A percentile compares a stretch with the other conserved stretches of the same genome.
These are phyloP conservation scores for Dendrocincla fuliginosa DNA, from an alignment of 2,797 vertebrate genomes.

Conservation along the genomic window DNA sequence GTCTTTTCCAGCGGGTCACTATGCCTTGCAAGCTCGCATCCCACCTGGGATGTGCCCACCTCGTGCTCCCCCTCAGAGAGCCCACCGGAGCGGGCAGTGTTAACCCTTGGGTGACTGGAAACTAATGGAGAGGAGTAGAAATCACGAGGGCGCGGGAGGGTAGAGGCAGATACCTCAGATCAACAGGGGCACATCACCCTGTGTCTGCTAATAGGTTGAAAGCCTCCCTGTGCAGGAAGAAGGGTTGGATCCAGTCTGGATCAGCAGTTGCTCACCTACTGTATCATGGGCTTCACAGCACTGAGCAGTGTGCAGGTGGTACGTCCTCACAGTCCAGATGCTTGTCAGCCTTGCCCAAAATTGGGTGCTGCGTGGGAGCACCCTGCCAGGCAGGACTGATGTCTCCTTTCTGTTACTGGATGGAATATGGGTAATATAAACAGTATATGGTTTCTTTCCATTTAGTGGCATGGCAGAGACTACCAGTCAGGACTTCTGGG, in stretches of 20 bases:
- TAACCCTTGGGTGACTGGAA: conserved; percentile 24
- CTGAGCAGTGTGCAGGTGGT: not conserved
- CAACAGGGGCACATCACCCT: not conserved
- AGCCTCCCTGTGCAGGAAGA: not conserved
- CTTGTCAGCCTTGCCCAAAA: not conserved
- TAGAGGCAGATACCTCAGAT: not conserved
- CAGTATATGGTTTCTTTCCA: not conserved
- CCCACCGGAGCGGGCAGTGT: not conserved
- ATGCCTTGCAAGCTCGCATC: not conserved
- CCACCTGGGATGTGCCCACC: conserved; percentile 42
- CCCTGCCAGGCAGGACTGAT: not conserved
- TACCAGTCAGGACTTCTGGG: not conserved
- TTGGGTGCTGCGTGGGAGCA: not conserved
- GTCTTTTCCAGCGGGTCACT: conserved; percentile 26
- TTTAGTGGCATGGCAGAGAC: fast-evolving
- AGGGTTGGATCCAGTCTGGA: not conserved
- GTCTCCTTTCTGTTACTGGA: not conserved
- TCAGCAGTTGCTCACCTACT: not conserved
- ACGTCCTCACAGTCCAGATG: not conserved
- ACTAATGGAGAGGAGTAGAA: not conserved
- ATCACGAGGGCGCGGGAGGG: fast-evolving
- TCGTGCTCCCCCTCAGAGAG: not conserved
- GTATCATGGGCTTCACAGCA: fast-evolving
- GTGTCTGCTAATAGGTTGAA: not conserved
- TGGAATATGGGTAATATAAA: not conserved